These are phyloP conservation scores for Lottia scabra DNA, from an alignment of 2,888 invertebrate genomes.

Conservation along the genomic window DNA sequence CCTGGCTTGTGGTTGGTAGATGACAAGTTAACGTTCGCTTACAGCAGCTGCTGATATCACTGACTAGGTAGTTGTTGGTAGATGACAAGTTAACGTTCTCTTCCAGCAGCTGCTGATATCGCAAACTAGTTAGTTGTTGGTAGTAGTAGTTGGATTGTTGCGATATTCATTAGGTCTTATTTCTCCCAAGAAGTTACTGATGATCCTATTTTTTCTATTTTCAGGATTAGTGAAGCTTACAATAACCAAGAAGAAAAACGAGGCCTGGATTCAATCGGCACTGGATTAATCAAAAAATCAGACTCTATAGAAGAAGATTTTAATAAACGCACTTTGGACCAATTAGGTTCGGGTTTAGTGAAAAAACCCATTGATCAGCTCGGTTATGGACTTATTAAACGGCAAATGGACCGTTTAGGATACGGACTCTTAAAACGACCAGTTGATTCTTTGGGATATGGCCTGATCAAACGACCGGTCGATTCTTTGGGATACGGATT, in stretches of 20 bases:
- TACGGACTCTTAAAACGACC: constrained; percentile 5
- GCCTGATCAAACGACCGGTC: constrained; percentile 11
- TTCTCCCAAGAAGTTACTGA: no score
- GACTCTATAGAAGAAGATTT: constrained; percentile 10
- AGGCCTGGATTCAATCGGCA: constrained; percentile 4
- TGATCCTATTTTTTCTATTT: no score
- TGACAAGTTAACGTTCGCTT: no score
- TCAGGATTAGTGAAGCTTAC: no score
- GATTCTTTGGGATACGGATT: constrained; percentile 15
- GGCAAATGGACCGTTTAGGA: not conserved
- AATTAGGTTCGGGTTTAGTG: constrained; percentile 8
- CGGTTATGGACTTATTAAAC: constrained; percentile 11
- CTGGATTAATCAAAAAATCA: constrained; percentile 6
- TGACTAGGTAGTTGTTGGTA: no score
- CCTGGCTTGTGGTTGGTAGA: no score
- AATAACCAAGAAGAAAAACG: not conserved
- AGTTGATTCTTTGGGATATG: constrained; percentile 11
- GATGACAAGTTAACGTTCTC: no score
- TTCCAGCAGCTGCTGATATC: no score
- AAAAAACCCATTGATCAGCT: constrained; percentile 8
- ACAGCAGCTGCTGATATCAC: no score
- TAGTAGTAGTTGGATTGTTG: no score
- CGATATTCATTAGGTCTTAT: no score
- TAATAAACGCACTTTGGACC: constrained; percentile 5
- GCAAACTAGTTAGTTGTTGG: no score